These are phyloP conservation scores for Bathynomus jamesi DNA, from an alignment of 1,140 invertebrate species.

Conservation along the genomic window DNA sequence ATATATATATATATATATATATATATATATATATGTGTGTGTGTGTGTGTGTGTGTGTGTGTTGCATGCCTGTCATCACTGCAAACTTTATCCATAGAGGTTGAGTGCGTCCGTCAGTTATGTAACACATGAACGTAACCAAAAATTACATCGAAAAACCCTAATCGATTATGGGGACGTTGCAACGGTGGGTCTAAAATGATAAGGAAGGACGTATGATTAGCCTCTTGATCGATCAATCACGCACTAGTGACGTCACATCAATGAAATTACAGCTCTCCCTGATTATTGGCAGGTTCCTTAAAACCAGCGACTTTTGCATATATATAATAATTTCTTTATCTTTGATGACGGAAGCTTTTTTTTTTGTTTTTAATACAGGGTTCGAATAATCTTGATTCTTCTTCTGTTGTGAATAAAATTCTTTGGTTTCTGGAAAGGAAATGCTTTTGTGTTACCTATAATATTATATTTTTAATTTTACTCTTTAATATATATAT, in stretches of 20 bases:
- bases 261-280: neutral
- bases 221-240: neutral
- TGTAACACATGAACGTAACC: too few relatives aligned
- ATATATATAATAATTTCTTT: neutral
- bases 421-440: neutral
- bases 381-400: neutral
- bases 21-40: neutral
- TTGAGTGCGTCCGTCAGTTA: too few relatives aligned
- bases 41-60: neutral
- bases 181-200: neutral
- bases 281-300: neutral
- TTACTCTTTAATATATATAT: neutral
- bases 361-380: neutral
- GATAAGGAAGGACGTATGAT: neutral
- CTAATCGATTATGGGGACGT: too few relatives aligned
- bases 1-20: neutral
- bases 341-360: neutral
- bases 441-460: neutral
- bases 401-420: neutral
- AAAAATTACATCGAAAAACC: too few relatives aligned
- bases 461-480: neutral
- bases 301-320: neutral
- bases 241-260: neutral
- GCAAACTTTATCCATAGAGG: too few relatives aligned
- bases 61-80: neutral